A percentile compares a stretch with the other conserved stretches of the same genome.
These are phyloP conservation scores for Drosophila borealis DNA, from an alignment of 2,888 invertebrate species.

Conservation along the genomic window DNA sequence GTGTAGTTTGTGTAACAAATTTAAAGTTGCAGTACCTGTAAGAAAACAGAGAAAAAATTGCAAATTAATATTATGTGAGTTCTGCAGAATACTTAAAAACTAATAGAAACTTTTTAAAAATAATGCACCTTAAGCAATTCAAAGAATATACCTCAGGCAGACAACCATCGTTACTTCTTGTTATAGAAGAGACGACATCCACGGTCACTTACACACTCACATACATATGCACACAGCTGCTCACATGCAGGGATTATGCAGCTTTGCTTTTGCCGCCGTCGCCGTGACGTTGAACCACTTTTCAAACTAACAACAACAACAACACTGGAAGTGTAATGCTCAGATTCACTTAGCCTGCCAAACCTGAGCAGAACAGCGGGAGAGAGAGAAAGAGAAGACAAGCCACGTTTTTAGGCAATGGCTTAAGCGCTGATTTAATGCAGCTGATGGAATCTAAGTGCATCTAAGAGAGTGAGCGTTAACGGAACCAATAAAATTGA, in stretches of 20 bases:
- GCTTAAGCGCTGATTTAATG: slow-evolving; percentile 13
- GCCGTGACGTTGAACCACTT: slow-evolving; percentile 13
- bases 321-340: slow-evolving; percentile 49
- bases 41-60: slow-evolving; percentile 23
- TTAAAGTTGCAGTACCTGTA: slow-evolving; percentile 68
- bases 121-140: background rate
- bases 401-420: slow-evolving; percentile 6
- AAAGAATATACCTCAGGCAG: slow-evolving; percentile 1
- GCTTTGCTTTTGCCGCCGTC: slow-evolving; percentile 25
- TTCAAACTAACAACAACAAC: slow-evolving; percentile 7
- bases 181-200: slow-evolving; percentile 18
- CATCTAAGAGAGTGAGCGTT: background rate
- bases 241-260: slow-evolving; percentile 32
- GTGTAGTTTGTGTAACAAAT: slow-evolving; percentile 35
- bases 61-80: slow-evolving; percentile 25
- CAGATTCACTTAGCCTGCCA: slow-evolving; percentile 51
- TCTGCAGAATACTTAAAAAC: background rate
- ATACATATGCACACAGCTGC: slow-evolving; percentile 2
- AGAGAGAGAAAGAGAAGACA: background rate
- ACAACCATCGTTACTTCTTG: slow-evolving; percentile 10
- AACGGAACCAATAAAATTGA: slow-evolving; percentile 5
- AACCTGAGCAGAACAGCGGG: slow-evolving; percentile 1
- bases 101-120: background rate
- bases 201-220: slow-evolving; percentile 3
- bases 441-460: background rate